phyloP scores from a whole-genome alignment of 2,113 vertebrate genomes.

The Speoplatyrhinus poulsoni region DNA sequence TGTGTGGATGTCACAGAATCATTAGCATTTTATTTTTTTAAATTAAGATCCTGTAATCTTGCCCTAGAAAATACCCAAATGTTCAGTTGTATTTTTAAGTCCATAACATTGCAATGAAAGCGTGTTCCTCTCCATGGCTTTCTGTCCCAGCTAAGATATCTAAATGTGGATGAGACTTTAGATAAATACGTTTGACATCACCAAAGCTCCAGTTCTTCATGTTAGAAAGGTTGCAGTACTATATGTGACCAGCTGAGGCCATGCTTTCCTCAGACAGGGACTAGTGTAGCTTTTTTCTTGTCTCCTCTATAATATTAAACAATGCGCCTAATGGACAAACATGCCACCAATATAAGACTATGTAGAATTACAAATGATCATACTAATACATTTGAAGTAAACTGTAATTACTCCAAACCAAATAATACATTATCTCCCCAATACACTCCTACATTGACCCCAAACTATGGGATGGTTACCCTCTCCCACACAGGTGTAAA shows the following conservation, averaged over 20 bases:
- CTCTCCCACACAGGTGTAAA: constrained; percentile 62
- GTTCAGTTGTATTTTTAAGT: too few relatives aligned
- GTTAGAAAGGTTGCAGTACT: constrained; percentile 55
- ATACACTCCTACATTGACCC: constrained; percentile 13
- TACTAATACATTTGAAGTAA: neutral
- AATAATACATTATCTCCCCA: neutral
- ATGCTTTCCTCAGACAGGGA: constrained; percentile 68
- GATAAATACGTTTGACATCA: too few relatives aligned
- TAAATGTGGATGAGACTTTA: neutral
- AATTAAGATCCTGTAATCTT: neutral
- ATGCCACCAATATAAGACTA: neutral
- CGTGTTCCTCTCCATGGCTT: neutral
- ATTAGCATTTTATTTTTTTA: constrained; percentile 21
- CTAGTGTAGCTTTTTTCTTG: neutral
- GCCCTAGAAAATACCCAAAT: neutral
- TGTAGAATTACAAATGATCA: neutral
- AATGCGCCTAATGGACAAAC: too few relatives aligned
- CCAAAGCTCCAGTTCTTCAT: neutral
- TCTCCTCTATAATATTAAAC: neutral
- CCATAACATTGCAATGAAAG: too few relatives aligned
- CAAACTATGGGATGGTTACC: constrained; percentile 9
- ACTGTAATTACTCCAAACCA: neutral
- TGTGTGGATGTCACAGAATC: constrained; percentile 24
- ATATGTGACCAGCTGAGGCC: constrained; percentile 68
- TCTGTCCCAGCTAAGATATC: neutral